Evolutionary conservation across 2,888 invertebrate species (phyloP).

Genomic region (Leptarthrus brevirostris): DNA sequence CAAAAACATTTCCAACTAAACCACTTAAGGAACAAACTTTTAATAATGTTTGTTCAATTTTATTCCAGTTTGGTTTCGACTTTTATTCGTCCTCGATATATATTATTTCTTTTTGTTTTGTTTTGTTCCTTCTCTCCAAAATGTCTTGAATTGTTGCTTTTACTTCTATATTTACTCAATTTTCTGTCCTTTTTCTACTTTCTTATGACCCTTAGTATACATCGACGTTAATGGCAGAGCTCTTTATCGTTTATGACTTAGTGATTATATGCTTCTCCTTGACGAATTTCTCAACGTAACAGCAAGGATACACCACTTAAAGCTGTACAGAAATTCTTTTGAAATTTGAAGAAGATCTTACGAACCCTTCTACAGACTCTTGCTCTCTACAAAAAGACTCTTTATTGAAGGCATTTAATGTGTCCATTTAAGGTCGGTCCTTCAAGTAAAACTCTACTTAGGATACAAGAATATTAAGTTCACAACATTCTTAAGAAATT

Average conservation of each 20-base stretch:
- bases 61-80: not conserved
- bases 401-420: not conserved
- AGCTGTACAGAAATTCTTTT: not conserved
- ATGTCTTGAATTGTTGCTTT: not conserved
- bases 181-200: not conserved
- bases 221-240: not conserved
- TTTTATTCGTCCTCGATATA: not conserved
- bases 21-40: constrained; percentile 12
- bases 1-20: not conserved
- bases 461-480: too few species aligned
- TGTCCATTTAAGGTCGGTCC: not conserved
- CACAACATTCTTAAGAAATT: too few species aligned
- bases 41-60: not conserved
- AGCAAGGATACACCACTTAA: not conserved
- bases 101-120: too few species aligned
- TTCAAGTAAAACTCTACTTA: too few species aligned
- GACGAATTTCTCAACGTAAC: not conserved
- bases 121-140: not conserved
- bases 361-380: not conserved
- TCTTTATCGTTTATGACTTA: not conserved
- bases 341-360: not conserved
- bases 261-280: not conserved
- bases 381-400: not conserved
- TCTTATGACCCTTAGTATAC: not conserved
- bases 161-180: not conserved